These are phyloP conservation scores for Sciurus niger DNA, from an alignment of 2,113 vertebrate species.

Conservation along the genomic window DNA sequence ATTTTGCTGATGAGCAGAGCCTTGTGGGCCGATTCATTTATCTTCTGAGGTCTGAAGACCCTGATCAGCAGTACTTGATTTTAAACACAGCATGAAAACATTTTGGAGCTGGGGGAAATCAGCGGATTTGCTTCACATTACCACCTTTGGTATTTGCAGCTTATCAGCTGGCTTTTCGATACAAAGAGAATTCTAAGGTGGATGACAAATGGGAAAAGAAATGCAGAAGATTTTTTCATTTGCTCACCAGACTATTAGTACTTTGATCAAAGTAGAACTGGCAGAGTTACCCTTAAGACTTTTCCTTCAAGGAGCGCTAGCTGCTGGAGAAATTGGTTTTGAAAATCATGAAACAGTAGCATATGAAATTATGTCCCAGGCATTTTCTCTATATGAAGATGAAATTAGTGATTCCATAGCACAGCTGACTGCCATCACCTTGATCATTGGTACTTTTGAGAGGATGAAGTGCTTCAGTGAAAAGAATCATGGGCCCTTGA, in stretches of 20 bases:
- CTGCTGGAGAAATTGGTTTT: constrained; percentile 98
- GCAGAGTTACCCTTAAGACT: constrained; percentile 97
- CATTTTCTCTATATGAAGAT: constrained; percentile 98
- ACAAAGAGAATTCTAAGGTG: constrained; percentile 96
- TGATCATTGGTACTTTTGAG: constrained; percentile 99
- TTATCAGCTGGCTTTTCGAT: constrained; percentile 98
- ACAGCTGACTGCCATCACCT: constrained; percentile 98
- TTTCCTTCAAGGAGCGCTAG: constrained; percentile 97
- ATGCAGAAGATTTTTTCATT: constrained; percentile 99
- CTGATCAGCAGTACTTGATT: constrained; percentile 98
- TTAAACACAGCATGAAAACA: constrained; percentile 98
- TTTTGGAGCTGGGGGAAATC: constrained; percentile 98
- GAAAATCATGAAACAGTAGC: constrained; percentile 99
- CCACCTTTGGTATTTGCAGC: constrained; percentile 97
- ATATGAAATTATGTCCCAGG: constrained; percentile 99
- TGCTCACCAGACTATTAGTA: constrained; percentile 98
- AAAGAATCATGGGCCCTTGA: constrained; percentile 98
- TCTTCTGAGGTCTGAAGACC: constrained; percentile 96
- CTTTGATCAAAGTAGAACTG: constrained; percentile 98
- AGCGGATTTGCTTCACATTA: constrained; percentile 97
- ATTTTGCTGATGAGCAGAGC: constrained; percentile 98
- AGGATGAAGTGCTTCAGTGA: constrained; percentile 98
- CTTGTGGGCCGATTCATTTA: constrained; percentile 99
- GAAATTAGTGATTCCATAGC: constrained; percentile 99
- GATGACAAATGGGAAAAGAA: constrained; percentile 99